phyloP scores from a whole-genome alignment of 2,797 vertebrate species.

The Clarias pachynema region DNA sequence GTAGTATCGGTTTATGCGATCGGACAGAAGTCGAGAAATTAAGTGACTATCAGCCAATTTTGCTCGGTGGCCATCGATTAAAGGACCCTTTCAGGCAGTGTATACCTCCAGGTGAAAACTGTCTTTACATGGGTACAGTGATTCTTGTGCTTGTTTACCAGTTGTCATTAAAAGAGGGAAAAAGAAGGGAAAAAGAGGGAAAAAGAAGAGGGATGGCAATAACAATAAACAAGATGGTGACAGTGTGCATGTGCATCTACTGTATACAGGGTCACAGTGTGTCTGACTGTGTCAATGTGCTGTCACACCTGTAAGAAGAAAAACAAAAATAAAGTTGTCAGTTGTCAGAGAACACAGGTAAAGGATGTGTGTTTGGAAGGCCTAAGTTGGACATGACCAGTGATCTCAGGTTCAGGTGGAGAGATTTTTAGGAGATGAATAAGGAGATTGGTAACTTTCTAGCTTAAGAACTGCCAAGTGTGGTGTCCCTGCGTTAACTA shows the following conservation, averaged over 20 bases:
- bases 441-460: not conserved
- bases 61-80: no score
- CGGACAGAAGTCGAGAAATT: no score
- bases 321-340: conserved; percentile 43
- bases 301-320: conserved; percentile 5
- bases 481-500: not conserved
- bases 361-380: conserved; percentile 5
- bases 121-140: not conserved
- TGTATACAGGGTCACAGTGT: not conserved
- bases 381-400: no score
- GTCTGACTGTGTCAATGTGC: conserved; percentile 21
- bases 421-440: not conserved
- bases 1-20: no score
- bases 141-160: conserved; percentile 16
- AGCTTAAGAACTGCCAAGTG: not conserved
- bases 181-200: no score
- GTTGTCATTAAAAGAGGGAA: conserved; percentile 12
- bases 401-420: not conserved
- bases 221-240: not conserved
- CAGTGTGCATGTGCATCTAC: not conserved
- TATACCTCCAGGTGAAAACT: not conserved
- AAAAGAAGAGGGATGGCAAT: not conserved
- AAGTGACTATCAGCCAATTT: no score
- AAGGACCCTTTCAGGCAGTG: not conserved
- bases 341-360: conserved; percentile 22